Percentiles rank a stretch among this genome's conserved stretches.
Conservation (phyloP, 2,888 invertebrate genomes). For the Nephrotoma flavescens region DNA sequence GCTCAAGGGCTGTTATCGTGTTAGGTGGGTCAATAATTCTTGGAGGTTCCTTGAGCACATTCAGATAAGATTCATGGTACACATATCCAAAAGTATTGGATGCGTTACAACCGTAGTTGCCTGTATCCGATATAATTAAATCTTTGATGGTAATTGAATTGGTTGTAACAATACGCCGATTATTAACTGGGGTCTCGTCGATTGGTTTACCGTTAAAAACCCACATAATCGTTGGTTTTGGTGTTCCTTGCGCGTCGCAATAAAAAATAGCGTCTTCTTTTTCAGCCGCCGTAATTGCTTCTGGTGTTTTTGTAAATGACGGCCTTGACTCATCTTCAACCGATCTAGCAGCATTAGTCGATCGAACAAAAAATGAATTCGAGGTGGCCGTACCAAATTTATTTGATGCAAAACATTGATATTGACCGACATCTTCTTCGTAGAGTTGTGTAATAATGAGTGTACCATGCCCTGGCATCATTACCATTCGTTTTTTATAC, state of each 20-base stretch:
- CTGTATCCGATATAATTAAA: slow-evolving; percentile 77
- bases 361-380: slow-evolving; percentile 81
- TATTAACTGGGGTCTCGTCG: slow-evolving; percentile 51
- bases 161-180: slow-evolving; percentile 51
- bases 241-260: slow-evolving; percentile 81
- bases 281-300: slow-evolving; percentile 75
- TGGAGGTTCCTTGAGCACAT: slow-evolving; percentile 73
- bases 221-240: slow-evolving; percentile 87
- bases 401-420: slow-evolving; percentile 90
- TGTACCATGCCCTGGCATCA: slow-evolving; percentile 87
- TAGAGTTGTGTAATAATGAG: slow-evolving; percentile 77
- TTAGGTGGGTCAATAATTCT: slow-evolving; percentile 76
- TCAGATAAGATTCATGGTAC: slow-evolving; percentile 93
- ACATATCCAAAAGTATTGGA: slow-evolving; percentile 96
- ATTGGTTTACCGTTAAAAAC: slow-evolving; percentile 90
- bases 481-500: slow-evolving; percentile 87
- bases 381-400: slow-evolving; percentile 88
- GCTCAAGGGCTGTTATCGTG: slow-evolving; percentile 68
- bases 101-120: slow-evolving; percentile 98
- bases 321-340: slow-evolving; percentile 43
- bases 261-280: slow-evolving; percentile 75
- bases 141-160: slow-evolving; percentile 65
- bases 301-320: slow-evolving; percentile 81
- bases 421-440: slow-evolving; percentile 86
- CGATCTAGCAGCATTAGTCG: slow-evolving; percentile 44